Base-by-base conservation (phyloP, 2,888 invertebrate genomes). In the Trachelus tabidus region DNA sequence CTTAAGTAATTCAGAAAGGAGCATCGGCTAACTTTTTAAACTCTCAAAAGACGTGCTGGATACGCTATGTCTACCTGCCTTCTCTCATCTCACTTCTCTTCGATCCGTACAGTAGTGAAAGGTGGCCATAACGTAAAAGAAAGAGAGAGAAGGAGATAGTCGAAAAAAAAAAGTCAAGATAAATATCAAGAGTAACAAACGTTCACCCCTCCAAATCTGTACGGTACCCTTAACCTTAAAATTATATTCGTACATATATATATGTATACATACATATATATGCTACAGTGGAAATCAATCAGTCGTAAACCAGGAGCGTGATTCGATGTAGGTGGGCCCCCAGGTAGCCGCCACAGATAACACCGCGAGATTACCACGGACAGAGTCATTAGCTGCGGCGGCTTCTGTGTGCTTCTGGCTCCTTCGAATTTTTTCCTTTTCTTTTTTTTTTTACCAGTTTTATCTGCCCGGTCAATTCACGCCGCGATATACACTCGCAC, bases 371-470 rank as follows among this genome's bases (percentile, higher is more conserved):
- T 91, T 91, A 91, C 89, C 87, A 85, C 88, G 90, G 90, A 91
- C 91, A 91, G 90, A 91, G 91, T 91, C 91, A 91, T 91, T 91
- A 91, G 91, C 91, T 88, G 87, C 88, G 90, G 89, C 90, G 91
- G 91, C 91, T 91, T 90, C 91, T 91, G 91, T 91, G 90, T 90
- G 84, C 71, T 34, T 31, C 33, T 34, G 31, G 12, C 33, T 34
- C 31, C 71, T 75, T 82, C 84, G 83, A 83, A 83, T 83, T 73
- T 34, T 71, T 12, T 73, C 76, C 31, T 75, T 31, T 75, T 23
- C 23, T 82, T 83, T 82, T 83, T 82, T 83, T 83, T 80, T 83
- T 83, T 81, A 83, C 82, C 77, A 78, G 77, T 81, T 84, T 86
- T 88, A 86, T 88, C 88, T 82, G 84, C 73, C 76, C 81, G 85